Base-by-base conservation (phyloP, 2,113 vertebrate species). In the Electrona antarctica region DNA sequence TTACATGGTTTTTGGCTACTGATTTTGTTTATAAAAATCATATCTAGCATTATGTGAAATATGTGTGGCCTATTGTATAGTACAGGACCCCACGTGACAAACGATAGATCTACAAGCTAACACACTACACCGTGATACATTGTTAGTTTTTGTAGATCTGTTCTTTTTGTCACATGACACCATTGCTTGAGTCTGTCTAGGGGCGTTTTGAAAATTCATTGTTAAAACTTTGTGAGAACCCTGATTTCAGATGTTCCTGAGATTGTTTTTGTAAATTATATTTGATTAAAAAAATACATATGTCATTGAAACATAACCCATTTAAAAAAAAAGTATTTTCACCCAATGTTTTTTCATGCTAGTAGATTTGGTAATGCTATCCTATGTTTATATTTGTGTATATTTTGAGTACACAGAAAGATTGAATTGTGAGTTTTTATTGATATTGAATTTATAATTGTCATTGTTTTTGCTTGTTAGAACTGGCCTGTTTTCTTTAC, bases 351-450 rank as follows among this genome's bases (percentile, higher is more conserved):
- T 83, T 81, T 69, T 69, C 51, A 12, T 57, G 70, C 14, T 69
- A 72, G 60, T 8, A 12, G 56, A 81, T 66, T 76, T 79, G 80
- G 76, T 83, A 86, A 88, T 66, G 69, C 88, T 89, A 76, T 84
- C 88, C 33, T 41, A 84, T 86, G 85, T 91, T 91, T 90, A 89
- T 90, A 90, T 88, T 90, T 84, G 85, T 91, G 86, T 88, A 87
- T 73, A 87, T 90, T 91, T 84, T 91, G 87, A 89, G 89, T 88
- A 84, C 78, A 65, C 81, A 76, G 75, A 77, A 91, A 79, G 69
- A 84, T 83, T 88, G 80, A 88, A 88, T 85, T 71, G 60, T 86
- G 83, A 90, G 81, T 85, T 90, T 89, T 85, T 46, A 75, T 74
- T 79, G 51, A 88, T 73, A 83, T 76, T 91, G 76, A 74, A 64